Conservation (phyloP, 2,797 vertebrate species). For the Thunnus albacares region DNA sequence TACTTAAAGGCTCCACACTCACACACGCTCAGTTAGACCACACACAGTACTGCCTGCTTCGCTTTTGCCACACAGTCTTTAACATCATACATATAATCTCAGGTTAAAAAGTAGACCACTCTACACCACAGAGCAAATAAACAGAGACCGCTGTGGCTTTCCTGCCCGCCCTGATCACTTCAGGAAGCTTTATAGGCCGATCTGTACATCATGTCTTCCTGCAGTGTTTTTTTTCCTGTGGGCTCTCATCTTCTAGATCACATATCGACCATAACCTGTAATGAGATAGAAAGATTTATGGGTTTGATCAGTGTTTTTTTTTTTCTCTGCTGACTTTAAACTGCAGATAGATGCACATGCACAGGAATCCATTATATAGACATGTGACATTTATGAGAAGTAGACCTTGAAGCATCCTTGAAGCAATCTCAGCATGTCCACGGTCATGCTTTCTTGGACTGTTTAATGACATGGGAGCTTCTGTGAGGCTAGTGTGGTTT, state of each 20-base stretch:
- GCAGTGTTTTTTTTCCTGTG: constrained; percentile 1
- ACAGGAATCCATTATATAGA: constrained; percentile 54
- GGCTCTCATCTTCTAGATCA: constrained; percentile 58
- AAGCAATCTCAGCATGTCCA: constrained; percentile 23
- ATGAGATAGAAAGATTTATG: constrained; percentile 73
- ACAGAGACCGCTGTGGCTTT: constrained; percentile 11
- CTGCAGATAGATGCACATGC: constrained; percentile 33
- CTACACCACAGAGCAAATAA: constrained; percentile 34
- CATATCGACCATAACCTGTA: constrained; percentile 55
- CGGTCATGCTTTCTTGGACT: constrained; percentile 28
- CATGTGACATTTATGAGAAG: constrained; percentile 51
- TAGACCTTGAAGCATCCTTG: constrained; percentile 38
- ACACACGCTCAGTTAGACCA: not conserved
- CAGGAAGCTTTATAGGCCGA: constrained; percentile 39
- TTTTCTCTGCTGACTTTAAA: constrained; percentile 41
- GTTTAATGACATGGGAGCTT: constrained; percentile 42
- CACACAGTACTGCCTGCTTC: constrained; percentile 22
- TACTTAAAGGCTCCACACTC: constrained; percentile 5
- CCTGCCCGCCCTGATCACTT: constrained; percentile 36
- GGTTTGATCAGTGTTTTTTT: constrained; percentile 47
- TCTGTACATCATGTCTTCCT: constrained; percentile 40
- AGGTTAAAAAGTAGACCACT: constrained; percentile 9
- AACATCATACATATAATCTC: constrained; percentile 18
- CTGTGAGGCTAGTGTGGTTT: constrained; percentile 7
- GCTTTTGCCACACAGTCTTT: constrained; percentile 23